phyloP scores from a whole-genome alignment of 2,797 vertebrate genomes.

The Tadarida brasiliensis region DNA sequence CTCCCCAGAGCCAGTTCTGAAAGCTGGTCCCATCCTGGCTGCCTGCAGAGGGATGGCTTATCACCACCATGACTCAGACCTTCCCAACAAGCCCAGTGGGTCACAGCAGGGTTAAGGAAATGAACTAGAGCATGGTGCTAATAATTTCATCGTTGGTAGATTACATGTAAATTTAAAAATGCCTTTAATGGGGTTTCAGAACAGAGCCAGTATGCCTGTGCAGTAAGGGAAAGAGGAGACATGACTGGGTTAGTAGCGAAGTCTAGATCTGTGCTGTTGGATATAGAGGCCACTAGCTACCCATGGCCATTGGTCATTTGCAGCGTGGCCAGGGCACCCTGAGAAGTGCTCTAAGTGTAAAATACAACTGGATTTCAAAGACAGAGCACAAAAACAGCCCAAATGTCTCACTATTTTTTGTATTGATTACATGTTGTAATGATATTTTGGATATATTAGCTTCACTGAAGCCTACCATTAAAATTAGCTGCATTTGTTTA shows the following conservation, averaged over 20 bases:
- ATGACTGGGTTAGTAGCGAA: neutral
- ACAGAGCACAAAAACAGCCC: neutral
- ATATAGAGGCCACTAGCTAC: accelerated
- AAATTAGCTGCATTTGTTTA: neutral
- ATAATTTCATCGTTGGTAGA: slow-evolving; percentile 83
- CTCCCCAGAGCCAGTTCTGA: slow-evolving; percentile 84
- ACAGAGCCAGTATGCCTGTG: neutral
- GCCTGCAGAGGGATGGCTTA: slow-evolving; percentile 90
- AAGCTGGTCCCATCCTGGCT: slow-evolving; percentile 84
- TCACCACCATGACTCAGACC: slow-evolving; percentile 90
- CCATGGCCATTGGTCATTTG: accelerated
- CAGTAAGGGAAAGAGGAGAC: neutral
- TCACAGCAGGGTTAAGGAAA: slow-evolving; percentile 92
- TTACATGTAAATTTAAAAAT: slow-evolving; percentile 83
- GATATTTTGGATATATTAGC: neutral
- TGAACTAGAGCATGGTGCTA: slow-evolving; percentile 84
- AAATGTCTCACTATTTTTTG: neutral
- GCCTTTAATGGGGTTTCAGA: slow-evolving; percentile 73
- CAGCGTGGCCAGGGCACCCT: accelerated
- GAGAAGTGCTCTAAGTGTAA: neutral
- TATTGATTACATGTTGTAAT: neutral
- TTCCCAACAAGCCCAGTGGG: slow-evolving; percentile 87
- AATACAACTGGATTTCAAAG: neutral
- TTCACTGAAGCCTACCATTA: neutral
- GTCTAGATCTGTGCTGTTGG: accelerated